phyloP scores from a whole-genome alignment of 2,113 vertebrate genomes.

The Blennius ocellaris region DNA sequence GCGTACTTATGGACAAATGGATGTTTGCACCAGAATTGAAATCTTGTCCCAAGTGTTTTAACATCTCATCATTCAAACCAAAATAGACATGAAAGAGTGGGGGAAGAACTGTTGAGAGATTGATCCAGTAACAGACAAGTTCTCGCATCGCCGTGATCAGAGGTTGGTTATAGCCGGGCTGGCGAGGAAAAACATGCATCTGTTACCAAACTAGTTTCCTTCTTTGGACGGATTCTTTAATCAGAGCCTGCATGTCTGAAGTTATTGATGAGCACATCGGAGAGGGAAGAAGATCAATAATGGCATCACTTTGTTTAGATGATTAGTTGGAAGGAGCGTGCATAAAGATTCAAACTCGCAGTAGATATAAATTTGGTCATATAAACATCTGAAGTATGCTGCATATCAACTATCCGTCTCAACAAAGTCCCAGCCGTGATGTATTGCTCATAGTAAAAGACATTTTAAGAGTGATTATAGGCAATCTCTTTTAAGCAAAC shows the following conservation, averaged over 20 bases:
- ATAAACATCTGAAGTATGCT: constrained; percentile 1
- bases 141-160: constrained; percentile 41
- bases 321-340: constrained; percentile 35
- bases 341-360: constrained; percentile 29
- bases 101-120: constrained; percentile 36
- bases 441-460: constrained; percentile 37
- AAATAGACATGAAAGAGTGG: constrained; percentile 25
- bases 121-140: constrained; percentile 65
- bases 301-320: constrained; percentile 62
- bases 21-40: constrained; percentile 35
- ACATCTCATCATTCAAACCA: constrained; percentile 67
- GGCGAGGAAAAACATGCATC: constrained; percentile 28
- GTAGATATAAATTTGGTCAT: background rate
- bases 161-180: constrained; percentile 32
- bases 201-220: constrained; percentile 73
- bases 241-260: constrained; percentile 77
- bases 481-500: background rate
- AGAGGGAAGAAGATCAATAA: constrained; percentile 68
- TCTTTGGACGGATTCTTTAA: constrained; percentile 58
- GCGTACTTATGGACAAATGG: constrained; percentile 45
- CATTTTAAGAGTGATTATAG: constrained; percentile 33
- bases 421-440: constrained; percentile 49
- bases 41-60: constrained; percentile 45
- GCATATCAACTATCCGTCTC: constrained; percentile 13
- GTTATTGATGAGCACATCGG: constrained; percentile 77